Conservation (phyloP, 53 echinoderm and acorn worm species). For the Hippasteria phrygiana region DNA sequence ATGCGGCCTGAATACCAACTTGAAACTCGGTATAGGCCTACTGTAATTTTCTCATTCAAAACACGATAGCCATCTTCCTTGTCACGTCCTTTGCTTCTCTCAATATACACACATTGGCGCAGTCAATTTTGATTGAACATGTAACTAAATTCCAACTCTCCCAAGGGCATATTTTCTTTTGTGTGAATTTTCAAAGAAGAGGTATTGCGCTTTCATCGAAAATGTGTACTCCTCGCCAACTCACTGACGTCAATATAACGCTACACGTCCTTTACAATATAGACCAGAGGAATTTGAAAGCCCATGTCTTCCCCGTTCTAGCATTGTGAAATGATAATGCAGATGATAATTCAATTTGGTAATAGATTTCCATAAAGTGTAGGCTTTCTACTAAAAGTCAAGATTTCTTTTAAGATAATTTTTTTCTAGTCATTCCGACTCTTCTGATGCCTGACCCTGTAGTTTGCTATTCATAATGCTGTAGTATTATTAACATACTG, state of each 20-base stretch:
- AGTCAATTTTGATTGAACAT: slow-evolving; percentile 13
- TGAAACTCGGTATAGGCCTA: background rate
- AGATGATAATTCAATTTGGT: slow-evolving; percentile 29
- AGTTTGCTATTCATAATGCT: too few species aligned
- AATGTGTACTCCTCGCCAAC: background rate
- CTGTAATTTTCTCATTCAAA: background rate
- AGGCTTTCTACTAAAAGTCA: background rate
- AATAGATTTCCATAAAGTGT: background rate
- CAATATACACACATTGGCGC: slow-evolving; percentile 1
- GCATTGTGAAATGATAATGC: slow-evolving; percentile 12
- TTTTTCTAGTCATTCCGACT: too few species aligned
- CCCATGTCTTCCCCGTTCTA: background rate
- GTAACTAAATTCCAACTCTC: slow-evolving; percentile 22
- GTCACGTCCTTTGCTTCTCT: background rate
- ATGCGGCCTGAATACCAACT: background rate
- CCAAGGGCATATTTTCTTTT: slow-evolving; percentile 16
- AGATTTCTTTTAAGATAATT: background rate
- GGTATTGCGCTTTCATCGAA: background rate
- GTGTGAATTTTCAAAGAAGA: slow-evolving; percentile 5
- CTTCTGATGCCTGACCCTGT: too few species aligned
- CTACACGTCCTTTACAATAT: background rate
- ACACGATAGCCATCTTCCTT: background rate
- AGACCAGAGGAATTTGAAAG: slow-evolving; percentile 9
- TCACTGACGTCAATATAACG: slow-evolving; percentile 41
- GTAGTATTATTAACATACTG: too few species aligned